Conservation (phyloP, 30 jellyfish, hydroid and myxozoan genomes). For the Nemopilema nomurai region DNA sequence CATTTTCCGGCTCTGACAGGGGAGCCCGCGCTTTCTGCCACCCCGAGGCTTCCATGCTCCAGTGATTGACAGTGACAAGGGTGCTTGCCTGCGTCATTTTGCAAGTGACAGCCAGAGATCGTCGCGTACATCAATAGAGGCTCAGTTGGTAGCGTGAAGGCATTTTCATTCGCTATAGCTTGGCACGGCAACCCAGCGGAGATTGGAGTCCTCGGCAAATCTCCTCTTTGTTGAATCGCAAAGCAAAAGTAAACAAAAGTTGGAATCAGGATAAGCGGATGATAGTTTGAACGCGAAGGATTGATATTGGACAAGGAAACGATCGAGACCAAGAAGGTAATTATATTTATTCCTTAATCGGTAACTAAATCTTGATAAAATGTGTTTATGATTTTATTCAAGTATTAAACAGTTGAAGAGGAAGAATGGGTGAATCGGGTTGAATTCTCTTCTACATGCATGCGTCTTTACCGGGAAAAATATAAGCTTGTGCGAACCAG, state of each 20-base stretch:
- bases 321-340: background rate
- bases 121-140: background rate
- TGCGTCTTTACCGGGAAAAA: no score
- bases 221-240: background rate
- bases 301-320: background rate
- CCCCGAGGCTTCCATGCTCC: background rate
- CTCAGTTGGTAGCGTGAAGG: background rate
- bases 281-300: background rate
- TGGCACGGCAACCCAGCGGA: slow-evolving; percentile 3
- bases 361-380: background rate
- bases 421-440: background rate
- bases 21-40: background rate
- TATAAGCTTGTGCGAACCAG: no score
- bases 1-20: background rate
- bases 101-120: background rate
- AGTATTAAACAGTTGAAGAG: background rate
- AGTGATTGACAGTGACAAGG: background rate
- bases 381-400: no score
- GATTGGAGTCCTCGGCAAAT: background rate
- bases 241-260: background rate
- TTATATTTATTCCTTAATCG: background rate
- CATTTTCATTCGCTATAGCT: background rate
- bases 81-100: background rate
- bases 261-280: background rate
- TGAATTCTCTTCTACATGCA: no score